Base-by-base conservation (phyloP, 2,113 vertebrate species). In the Peromyscus californicus region DNA sequence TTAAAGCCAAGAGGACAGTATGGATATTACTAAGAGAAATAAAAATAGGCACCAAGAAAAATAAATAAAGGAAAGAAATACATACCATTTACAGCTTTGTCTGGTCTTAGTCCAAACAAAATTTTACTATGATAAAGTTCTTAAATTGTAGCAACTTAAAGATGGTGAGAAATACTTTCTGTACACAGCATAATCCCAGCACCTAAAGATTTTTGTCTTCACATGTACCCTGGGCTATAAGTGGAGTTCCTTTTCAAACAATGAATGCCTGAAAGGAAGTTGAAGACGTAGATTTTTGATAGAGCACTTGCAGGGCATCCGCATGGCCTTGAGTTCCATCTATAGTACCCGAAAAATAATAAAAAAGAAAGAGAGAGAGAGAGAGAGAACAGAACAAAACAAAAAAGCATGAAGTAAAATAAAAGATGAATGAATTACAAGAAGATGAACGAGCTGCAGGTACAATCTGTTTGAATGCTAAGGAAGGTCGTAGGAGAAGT, bases 41-140 rank as follows among this genome's bases (percentile, higher is more conserved):
- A 97, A 21, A 7, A 76, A 74, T 1, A 79, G 9, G 0, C 57
- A 45, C 24, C 89, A 80, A 82, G 10, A 75, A 8, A 80, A 79
- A 74, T 19, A 82, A 29, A n/a, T 54, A 21, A 72, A 24, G 19
- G 31, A 86, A 12, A 7, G 39, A 90, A 16, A 5, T 6, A 19
- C 24, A 5, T 0, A 79, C 51, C 45, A 76, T 4, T 69, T 22
- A 51, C 13, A 94, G 45, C 57, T 57, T 72, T 72, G 16, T 88
- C 61, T 84, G 12, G 16, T 33, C 94, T 86, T 88, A 51, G 21
- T n/a, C 4, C 61, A 21, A 12, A 72, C 12, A 89, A 74, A 89
- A 72, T 63, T 67, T 83, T 83, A 82, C 31, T 90, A 76, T 74
- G 26, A 93, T 94, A 91, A 95, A 13, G 19, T 29, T 72, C 5